A percentile compares a stretch with the other conserved stretches of the same genome.
These are phyloP conservation scores for Apotomis capreana DNA, from an alignment of 2,888 invertebrate genomes.

Conservation along the genomic window DNA sequence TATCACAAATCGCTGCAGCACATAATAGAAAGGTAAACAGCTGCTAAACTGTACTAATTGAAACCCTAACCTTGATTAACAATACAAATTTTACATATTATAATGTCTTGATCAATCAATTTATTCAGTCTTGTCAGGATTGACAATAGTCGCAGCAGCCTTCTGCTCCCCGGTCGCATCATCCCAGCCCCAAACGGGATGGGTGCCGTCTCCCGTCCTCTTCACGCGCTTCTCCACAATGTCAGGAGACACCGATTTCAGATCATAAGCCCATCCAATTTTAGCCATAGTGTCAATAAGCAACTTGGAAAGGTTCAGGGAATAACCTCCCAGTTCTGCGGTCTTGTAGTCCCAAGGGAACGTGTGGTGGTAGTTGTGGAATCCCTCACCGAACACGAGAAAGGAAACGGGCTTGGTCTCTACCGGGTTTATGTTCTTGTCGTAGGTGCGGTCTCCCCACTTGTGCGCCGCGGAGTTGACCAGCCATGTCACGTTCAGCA, in stretches of 20 bases:
- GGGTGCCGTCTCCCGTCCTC: slow-evolving; percentile 89
- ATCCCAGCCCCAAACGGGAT: slow-evolving; percentile 90
- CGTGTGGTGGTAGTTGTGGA: slow-evolving; percentile 94
- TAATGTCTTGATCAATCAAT: slow-evolving; percentile 7
- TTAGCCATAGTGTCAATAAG: slow-evolving; percentile 91
- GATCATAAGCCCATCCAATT: slow-evolving; percentile 94
- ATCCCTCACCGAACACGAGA: slow-evolving; percentile 89
- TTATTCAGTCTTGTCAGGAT: slow-evolving; percentile 59
- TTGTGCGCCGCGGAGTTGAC: slow-evolving; percentile 95
- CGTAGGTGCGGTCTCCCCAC: slow-evolving; percentile 89
- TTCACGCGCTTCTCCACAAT: slow-evolving; percentile 87
- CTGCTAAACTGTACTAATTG: slow-evolving; percentile 7
- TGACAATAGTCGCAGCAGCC: slow-evolving; percentile 52
- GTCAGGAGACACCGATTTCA: slow-evolving; percentile 89
- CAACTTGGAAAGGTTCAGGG: slow-evolving; percentile 87
- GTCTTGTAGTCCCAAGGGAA: slow-evolving; percentile 95
- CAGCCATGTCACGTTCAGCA: slow-evolving; percentile 93
- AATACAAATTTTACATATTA: slow-evolving; percentile 3
- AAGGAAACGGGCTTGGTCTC: slow-evolving; percentile 87
- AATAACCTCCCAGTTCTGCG: slow-evolving; percentile 88
- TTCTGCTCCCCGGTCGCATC: slow-evolving; percentile 66
- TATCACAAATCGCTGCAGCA: slow-evolving; percentile 31
- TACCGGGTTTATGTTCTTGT: slow-evolving; percentile 88
- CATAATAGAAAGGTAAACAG: slow-evolving; percentile 9
- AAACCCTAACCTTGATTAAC: slow-evolving; percentile 8